phyloP scores from a whole-genome alignment of 2,797 vertebrate genomes.

The Lithobates pipiens region DNA sequence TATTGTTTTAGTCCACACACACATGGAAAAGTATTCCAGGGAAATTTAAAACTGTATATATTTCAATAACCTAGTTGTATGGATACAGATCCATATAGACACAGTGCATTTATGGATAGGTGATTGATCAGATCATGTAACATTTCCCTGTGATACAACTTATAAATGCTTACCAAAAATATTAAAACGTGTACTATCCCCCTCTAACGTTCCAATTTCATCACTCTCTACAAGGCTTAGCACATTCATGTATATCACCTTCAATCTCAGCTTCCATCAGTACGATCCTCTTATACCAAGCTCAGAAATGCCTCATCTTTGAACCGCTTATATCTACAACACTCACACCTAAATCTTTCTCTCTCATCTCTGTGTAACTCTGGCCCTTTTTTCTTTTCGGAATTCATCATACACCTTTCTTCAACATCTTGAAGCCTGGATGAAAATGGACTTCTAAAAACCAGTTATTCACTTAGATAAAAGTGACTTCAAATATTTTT shows the following conservation, averaged over 20 bases:
- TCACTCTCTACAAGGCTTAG: constrained; percentile 2
- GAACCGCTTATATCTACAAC: constrained; percentile 28
- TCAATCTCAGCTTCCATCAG: constrained; percentile 29
- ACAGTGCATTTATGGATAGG: no score
- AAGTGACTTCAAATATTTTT: background rate
- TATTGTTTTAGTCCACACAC: no score
- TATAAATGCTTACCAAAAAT: background rate
- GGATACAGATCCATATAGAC: no score
- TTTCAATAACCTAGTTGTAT: no score
- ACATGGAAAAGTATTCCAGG: no score
- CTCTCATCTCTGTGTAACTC: constrained; percentile 26
- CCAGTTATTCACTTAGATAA: background rate
- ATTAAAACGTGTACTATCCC: background rate
- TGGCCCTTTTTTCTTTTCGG: constrained; percentile 1
- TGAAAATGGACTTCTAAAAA: constrained; percentile 30
- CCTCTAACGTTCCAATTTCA: constrained; percentile 17
- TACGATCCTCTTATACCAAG: constrained; percentile 17
- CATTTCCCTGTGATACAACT: background rate
- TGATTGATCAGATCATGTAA: background rate
- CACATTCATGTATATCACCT: constrained; percentile 31
- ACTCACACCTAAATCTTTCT: constrained; percentile 30
- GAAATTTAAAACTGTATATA: no score
- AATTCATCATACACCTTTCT: constrained; percentile 15
- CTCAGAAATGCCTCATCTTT: constrained; percentile 38
- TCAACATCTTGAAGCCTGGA: background rate